These are phyloP conservation scores for Atta cephalotes DNA, from an alignment of 1,140 invertebrate species.

Conservation along the genomic window DNA sequence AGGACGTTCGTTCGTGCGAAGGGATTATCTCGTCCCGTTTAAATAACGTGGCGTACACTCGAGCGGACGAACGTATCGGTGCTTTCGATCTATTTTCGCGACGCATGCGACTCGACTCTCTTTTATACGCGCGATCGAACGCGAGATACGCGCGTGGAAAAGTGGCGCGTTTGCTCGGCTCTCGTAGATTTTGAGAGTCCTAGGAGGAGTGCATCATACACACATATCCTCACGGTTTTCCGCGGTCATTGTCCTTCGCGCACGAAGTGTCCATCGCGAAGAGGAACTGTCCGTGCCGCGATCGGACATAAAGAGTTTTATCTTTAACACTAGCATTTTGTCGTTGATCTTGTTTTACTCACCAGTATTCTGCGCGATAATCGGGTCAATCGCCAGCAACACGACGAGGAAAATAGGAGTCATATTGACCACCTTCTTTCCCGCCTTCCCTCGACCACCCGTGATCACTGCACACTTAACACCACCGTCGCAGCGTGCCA, in stretches of 20 bases:
- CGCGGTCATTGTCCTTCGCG: slow-evolving; percentile 33
- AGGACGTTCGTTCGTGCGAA: slow-evolving; percentile 40
- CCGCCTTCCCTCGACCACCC: slow-evolving; percentile 82
- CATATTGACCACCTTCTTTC: slow-evolving; percentile 86
- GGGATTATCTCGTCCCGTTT: slow-evolving; percentile 59
- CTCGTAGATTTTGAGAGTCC: slow-evolving; percentile 47
- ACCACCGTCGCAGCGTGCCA: slow-evolving; percentile 82
- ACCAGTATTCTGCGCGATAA: slow-evolving; percentile 85
- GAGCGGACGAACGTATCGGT: slow-evolving; percentile 41
- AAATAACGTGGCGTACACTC: slow-evolving; percentile 45
- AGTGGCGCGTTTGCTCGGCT: slow-evolving; percentile 10
- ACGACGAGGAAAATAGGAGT: slow-evolving; percentile 86
- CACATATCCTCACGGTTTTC: background rate
- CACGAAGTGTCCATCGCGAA: slow-evolving; percentile 5
- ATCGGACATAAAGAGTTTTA: slow-evolving; percentile 26
- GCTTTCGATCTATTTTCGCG: slow-evolving; percentile 56
- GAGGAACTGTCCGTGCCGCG: slow-evolving; percentile 1
- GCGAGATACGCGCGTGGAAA: slow-evolving; percentile 38
- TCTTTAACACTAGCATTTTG: slow-evolving; percentile 54
- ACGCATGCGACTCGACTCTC: slow-evolving; percentile 60
- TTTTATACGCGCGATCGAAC: slow-evolving; percentile 57
- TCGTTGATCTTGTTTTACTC: slow-evolving; percentile 80
- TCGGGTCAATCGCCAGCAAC: slow-evolving; percentile 86
- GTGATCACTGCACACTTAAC: slow-evolving; percentile 84
- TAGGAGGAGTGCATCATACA: background rate